These are phyloP conservation scores for Oryctolagus cuniculus DNA, from an alignment of 2,113 vertebrate genomes.

Conservation along the genomic window mOryCun1.1 NC_091432.1:64071001-64071500, in stretches of 20 bases:
- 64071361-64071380: neutral
- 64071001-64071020: neutral
- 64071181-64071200: neutral
- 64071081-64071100: constrained; percentile 47
- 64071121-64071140: neutral
- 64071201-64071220: constrained; percentile 13
- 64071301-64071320: neutral
- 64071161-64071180: neutral
- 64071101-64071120: neutral
- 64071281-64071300: neutral
- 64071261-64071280: neutral
- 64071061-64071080: neutral
- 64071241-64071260: neutral
- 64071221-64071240: neutral
- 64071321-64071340: neutral
- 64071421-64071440: neutral
- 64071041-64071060: neutral
- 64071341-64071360: neutral
- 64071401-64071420: neutral
- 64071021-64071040: neutral
- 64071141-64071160: neutral
- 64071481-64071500: neutral
- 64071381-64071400: neutral
- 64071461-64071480: neutral
- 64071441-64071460: neutral